Conservation (phyloP, 2,113 vertebrate genomes). For the Halichoerus grypus region DNA sequence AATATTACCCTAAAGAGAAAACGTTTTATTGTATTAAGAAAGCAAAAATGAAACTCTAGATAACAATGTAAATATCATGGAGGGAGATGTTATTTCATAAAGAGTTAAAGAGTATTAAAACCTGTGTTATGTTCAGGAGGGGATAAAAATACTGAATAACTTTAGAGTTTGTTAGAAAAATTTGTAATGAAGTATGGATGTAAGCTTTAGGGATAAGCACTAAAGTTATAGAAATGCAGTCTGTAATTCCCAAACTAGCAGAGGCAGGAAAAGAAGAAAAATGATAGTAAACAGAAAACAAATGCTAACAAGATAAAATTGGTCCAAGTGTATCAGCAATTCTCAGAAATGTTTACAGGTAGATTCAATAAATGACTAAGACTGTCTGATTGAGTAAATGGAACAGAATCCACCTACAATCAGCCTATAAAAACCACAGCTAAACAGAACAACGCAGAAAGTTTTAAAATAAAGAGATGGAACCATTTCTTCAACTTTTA, state of each 20-base stretch:
- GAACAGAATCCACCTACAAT: slow-evolving; percentile 43
- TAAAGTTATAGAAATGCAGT: slow-evolving; percentile 13
- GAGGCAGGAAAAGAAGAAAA: background rate
- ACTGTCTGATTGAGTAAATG: background rate
- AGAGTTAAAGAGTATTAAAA: slow-evolving; percentile 38
- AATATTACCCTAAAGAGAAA: background rate
- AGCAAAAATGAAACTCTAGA: background rate
- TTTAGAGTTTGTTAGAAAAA: slow-evolving; percentile 44
- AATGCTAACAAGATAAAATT: slow-evolving; percentile 15
- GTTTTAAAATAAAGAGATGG: slow-evolving; percentile 39
- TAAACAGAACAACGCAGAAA: slow-evolving; percentile 1
- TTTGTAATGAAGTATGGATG: slow-evolving; percentile 15
- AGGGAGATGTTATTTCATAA: background rate
- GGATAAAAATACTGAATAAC: background rate
- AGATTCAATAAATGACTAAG: background rate
- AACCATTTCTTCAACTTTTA: background rate
- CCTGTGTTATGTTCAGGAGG: background rate
- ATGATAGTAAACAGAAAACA: background rate
- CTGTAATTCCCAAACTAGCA: background rate
- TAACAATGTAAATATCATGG: background rate
- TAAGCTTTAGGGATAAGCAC: slow-evolving; percentile 26
- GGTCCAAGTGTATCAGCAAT: background rate
- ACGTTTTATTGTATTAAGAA: slow-evolving; percentile 30
- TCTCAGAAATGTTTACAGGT: slow-evolving; percentile 27
- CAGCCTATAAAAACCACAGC: slow-evolving; percentile 41